These are phyloP conservation scores for Rissa tridactyla DNA, from an alignment of 2,113 vertebrate species.

Conservation along the genomic window DNA sequence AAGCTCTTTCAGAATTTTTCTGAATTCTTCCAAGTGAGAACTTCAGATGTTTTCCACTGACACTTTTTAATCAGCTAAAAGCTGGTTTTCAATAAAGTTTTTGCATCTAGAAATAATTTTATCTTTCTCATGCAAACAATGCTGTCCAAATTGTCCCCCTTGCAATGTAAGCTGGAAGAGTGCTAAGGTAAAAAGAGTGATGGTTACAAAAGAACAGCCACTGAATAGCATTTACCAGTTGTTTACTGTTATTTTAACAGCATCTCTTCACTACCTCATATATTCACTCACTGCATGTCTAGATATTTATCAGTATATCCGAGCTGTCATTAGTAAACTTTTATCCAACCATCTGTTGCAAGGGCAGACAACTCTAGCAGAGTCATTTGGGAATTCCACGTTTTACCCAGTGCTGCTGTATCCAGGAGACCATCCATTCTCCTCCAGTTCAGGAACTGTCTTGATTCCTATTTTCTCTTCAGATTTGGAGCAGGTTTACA, in stretches of 20 bases:
- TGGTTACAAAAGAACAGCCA: neutral
- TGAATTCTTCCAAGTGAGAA: constrained; percentile 18
- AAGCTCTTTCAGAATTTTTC: constrained; percentile 18
- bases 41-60: neutral
- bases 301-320: neutral
- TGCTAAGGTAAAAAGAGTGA: neutral
- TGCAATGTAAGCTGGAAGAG: neutral
- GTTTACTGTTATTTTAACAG: neutral
- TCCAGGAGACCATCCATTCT: neutral
- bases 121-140: neutral
- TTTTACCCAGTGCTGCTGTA: neutral
- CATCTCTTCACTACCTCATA: neutral
- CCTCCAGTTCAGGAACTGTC: neutral
- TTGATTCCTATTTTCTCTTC: neutral
- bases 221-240: neutral
- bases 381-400: neutral
- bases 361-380: neutral
- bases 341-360: neutral
- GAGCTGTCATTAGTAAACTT: neutral
- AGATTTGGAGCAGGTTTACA: neutral
- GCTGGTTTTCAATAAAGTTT: neutral
- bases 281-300: neutral
- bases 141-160: neutral
- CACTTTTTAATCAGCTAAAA: constrained; percentile 16
- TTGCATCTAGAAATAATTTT: constrained; percentile 2